phyloP scores from a whole-genome alignment of 2,888 invertebrate genomes.

The Phymatocera aterrima region DNA sequence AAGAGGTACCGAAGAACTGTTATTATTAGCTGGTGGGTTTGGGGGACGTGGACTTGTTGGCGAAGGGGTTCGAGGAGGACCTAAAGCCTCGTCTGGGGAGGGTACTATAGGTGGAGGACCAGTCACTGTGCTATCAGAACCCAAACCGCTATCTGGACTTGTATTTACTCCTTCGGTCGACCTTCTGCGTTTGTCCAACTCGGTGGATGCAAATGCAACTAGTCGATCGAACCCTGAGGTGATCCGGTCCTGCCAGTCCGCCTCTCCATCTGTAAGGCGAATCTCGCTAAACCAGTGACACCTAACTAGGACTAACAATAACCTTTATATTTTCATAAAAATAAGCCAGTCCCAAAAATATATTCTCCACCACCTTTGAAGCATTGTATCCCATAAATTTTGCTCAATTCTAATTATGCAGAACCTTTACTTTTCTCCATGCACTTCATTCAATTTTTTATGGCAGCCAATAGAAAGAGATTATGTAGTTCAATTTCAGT shows the following conservation, averaged over 20 bases:
- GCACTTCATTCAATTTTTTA: conserved; percentile 34
- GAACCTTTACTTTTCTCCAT: conserved; percentile 18
- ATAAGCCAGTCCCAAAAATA: conserved; percentile 65
- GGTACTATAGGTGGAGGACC: conserved; percentile 70
- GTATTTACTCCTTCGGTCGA: conserved; percentile 91
- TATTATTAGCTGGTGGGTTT: conserved; percentile 73
- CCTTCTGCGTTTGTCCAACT: conserved; percentile 90
- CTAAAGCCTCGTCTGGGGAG: conserved; percentile 74
- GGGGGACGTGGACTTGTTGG: conserved; percentile 76
- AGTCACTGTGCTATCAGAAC: conserved; percentile 75
- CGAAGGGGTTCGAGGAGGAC: conserved; percentile 78
- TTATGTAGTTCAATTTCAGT: conserved; percentile 3
- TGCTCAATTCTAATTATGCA: not conserved
- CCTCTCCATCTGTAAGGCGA: conserved; percentile 81
- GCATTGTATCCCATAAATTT: conserved; percentile 2
- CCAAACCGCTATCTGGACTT: conserved; percentile 91
- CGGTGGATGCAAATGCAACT: conserved; percentile 94
- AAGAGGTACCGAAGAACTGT: conserved; percentile 70
- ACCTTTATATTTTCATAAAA: conserved; percentile 69
- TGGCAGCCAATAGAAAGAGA: not conserved
- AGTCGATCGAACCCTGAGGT: conserved; percentile 95
- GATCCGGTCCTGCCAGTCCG: conserved; percentile 95
- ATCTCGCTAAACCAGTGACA: conserved; percentile 36
- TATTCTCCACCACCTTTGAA: conserved; percentile 32
- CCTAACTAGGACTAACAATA: conserved; percentile 29